Conservation (phyloP, 2,888 invertebrate species). For the Eristalis intricaria region DNA sequence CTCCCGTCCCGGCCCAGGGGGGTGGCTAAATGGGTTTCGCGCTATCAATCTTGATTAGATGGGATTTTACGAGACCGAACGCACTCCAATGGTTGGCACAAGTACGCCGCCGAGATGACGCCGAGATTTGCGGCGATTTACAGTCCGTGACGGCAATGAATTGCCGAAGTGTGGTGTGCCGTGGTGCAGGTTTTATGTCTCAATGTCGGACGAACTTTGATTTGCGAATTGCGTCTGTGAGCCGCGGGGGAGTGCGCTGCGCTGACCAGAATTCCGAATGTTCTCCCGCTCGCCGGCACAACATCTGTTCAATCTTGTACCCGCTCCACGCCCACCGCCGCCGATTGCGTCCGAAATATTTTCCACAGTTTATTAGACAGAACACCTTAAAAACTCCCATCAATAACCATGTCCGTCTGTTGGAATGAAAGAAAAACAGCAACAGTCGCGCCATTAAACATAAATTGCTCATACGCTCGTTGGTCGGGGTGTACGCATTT, state of each 20-base stretch:
- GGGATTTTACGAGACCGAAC: constrained; percentile 77
- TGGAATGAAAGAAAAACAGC: constrained; percentile 45
- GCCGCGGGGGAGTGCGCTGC: constrained; percentile 39
- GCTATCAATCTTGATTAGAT: constrained; percentile 81
- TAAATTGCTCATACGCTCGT: constrained; percentile 21
- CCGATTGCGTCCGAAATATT: constrained; percentile 18
- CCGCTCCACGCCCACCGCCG: constrained; percentile 4
- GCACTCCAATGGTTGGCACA: constrained; percentile 37
- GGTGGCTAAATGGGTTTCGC: constrained; percentile 78
- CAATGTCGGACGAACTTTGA: constrained; percentile 48
- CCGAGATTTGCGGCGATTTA: constrained; percentile 67
- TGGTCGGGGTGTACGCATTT: constrained; percentile 27
- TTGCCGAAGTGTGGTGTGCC: constrained; percentile 42
- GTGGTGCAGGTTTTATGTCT: constrained; percentile 54
- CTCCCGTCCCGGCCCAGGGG: constrained; percentile 5
- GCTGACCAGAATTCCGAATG: not conserved
- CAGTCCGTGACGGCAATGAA: constrained; percentile 66
- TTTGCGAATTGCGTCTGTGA: constrained; percentile 20
- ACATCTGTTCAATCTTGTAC: constrained; percentile 56
- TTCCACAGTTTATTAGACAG: constrained; percentile 45
- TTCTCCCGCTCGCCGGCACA: not conserved
- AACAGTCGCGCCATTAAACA: constrained; percentile 53
- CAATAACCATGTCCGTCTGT: constrained; percentile 56
- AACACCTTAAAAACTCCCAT: constrained; percentile 51
- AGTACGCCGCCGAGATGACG: constrained; percentile 18